phyloP scores from a whole-genome alignment of 92 coral and sea anemone genomes.

The Desmophyllum pertusum region DNA sequence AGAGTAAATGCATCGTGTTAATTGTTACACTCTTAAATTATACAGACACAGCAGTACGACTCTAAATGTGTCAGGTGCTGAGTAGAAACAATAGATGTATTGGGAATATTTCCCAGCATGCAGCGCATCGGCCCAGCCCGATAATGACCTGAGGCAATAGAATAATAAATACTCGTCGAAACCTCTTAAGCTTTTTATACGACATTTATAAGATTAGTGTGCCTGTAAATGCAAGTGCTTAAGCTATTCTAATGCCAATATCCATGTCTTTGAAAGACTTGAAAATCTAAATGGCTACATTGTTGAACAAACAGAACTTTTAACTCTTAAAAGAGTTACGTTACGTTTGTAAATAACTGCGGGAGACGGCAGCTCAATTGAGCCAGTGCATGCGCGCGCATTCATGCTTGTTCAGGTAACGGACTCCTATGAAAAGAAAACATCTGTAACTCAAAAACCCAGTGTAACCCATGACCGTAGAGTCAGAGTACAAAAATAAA shows the following conservation, averaged over 20 bases:
- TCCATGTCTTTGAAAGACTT: neutral
- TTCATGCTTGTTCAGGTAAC: no score
- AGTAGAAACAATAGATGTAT: neutral
- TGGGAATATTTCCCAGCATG: neutral
- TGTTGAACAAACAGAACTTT: neutral
- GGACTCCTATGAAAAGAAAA: neutral
- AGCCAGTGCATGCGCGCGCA: neutral
- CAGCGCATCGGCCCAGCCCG: slow-evolving; percentile 17
- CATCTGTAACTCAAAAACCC: neutral
- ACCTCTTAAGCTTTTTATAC: neutral
- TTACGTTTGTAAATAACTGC: neutral
- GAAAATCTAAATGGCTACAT: neutral
- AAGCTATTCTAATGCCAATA: neutral
- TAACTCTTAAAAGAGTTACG: no score
- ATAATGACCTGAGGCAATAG: neutral
- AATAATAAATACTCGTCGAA: neutral
- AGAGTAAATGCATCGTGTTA: neutral
- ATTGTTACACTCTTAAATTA: neutral
- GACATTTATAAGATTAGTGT: neutral
- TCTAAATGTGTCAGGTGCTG: neutral
- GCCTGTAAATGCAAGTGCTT: neutral
- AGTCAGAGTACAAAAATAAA: neutral
- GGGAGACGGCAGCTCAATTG: neutral
- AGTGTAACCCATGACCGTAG: no score
- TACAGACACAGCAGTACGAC: neutral